phyloP scores from a whole-genome alignment of 2,113 vertebrate genomes.

The Pseudois nayaur region DNA sequence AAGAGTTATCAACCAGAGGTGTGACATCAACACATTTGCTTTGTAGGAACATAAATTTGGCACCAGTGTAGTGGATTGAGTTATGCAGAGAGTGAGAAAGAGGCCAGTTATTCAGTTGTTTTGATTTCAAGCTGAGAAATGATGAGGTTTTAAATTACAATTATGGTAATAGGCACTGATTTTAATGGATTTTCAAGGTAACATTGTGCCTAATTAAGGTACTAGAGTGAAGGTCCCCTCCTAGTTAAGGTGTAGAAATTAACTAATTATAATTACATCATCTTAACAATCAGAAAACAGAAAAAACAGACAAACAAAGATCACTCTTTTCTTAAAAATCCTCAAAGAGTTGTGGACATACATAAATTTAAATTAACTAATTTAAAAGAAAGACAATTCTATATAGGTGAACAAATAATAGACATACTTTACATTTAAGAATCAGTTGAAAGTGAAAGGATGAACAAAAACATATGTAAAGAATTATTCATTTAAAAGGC shows the following conservation, averaged over 20 bases:
- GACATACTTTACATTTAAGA: background rate
- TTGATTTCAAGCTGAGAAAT: background rate
- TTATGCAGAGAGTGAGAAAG: background rate
- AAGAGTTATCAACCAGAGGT: background rate
- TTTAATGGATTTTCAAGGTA: background rate
- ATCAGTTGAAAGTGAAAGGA: background rate
- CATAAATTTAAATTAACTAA: background rate
- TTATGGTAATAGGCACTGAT: rapidly evolving
- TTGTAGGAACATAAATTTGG: background rate
- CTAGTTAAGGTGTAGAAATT: background rate
- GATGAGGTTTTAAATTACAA: background rate
- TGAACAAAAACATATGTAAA: background rate
- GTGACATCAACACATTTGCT: background rate
- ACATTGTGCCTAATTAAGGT: background rate
- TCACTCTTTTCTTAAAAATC: background rate
- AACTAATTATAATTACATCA: background rate
- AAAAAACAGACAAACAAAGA: background rate
- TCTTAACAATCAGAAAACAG: background rate
- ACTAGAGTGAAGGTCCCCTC: background rate
- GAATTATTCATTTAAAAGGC: background rate
- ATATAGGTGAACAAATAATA: background rate
- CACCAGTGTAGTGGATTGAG: background rate
- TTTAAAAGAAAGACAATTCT: background rate
- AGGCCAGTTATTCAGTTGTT: background rate
- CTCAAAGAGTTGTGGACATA: background rate